Evolutionary conservation across 2,797 vertebrate genomes (phyloP).

Genomic region (Podarcis siculus): DNA sequence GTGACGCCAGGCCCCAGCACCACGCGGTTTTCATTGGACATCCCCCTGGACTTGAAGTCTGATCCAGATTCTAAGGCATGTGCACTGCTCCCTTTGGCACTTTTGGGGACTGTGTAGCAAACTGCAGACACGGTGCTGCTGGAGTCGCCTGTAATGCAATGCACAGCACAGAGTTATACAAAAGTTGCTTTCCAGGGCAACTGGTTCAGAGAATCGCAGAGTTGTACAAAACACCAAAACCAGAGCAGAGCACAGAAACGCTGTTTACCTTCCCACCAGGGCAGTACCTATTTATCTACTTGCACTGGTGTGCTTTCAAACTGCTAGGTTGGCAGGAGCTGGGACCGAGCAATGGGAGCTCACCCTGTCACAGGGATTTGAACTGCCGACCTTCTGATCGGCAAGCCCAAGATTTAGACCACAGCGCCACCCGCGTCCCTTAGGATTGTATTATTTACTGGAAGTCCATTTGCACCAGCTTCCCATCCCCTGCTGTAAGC

Average conservation of each 20-base stretch:
- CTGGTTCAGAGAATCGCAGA: no score
- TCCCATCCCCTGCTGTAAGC: not conserved
- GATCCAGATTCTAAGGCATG: slow-evolving; percentile 90
- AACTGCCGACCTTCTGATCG: no score
- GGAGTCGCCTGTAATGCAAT: slow-evolving; percentile 83
- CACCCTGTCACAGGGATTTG: no score
- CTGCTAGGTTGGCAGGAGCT: no score
- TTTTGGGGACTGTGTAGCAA: slow-evolving; percentile 89
- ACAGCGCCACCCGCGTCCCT: no score
- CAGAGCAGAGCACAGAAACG: no score
- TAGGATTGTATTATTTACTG: not conserved
- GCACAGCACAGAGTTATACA: not conserved
- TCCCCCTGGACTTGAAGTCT: slow-evolving; percentile 91
- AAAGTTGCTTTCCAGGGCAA: not conserved
- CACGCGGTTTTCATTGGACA: slow-evolving; percentile 84
- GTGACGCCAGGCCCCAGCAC: slow-evolving; percentile 88
- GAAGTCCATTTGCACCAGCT: not conserved
- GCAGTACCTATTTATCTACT: no score
- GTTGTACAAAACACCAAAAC: no score
- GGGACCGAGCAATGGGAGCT: no score
- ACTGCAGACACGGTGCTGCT: slow-evolving; percentile 90
- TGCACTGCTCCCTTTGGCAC: slow-evolving; percentile 91
- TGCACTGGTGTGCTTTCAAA: no score
- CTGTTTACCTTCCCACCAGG: no score
- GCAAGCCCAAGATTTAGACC: no score